These are phyloP conservation scores for Beris chalybata DNA, from an alignment of 2,888 invertebrate genomes.

Conservation along the genomic window DNA sequence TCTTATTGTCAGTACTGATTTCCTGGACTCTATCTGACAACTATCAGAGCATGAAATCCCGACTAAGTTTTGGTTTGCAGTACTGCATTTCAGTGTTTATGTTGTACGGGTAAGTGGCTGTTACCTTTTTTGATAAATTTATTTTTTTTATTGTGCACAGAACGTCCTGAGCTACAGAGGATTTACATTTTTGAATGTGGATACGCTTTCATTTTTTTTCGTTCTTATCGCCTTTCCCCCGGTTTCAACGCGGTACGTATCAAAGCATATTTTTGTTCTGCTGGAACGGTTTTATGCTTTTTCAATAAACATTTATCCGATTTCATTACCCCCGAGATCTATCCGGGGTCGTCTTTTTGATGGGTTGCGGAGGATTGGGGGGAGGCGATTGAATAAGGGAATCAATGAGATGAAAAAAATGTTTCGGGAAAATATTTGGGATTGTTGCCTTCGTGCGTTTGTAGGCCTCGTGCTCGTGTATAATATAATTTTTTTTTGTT, in stretches of 20 bases:
- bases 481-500: background rate
- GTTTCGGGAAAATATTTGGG: constrained; percentile 39
- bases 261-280: constrained; percentile 58
- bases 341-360: constrained; percentile 29
- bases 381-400: constrained; percentile 46
- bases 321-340: constrained; percentile 42
- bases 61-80: too few species aligned
- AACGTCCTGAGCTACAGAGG: too few species aligned
- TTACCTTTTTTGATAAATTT: too few species aligned
- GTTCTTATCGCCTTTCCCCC: constrained; percentile 23
- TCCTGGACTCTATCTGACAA: too few species aligned
- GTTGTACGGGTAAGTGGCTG: too few species aligned
- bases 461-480: background rate
- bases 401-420: constrained; percentile 56
- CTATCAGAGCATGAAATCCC: too few species aligned
- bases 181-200: too few species aligned
- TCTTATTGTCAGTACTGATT: too few species aligned
- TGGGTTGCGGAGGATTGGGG: constrained; percentile 1
- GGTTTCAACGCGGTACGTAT: constrained; percentile 44
- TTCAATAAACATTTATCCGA: constrained; percentile 58
- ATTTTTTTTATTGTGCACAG: too few species aligned
- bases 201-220: too few species aligned
- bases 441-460: constrained; percentile 22
- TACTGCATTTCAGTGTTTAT: too few species aligned
- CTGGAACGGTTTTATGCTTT: constrained; percentile 58